Evolutionary conservation across 1,140 invertebrate species (phyloP).

Genomic region (Drosophila micromelanica): DNA sequence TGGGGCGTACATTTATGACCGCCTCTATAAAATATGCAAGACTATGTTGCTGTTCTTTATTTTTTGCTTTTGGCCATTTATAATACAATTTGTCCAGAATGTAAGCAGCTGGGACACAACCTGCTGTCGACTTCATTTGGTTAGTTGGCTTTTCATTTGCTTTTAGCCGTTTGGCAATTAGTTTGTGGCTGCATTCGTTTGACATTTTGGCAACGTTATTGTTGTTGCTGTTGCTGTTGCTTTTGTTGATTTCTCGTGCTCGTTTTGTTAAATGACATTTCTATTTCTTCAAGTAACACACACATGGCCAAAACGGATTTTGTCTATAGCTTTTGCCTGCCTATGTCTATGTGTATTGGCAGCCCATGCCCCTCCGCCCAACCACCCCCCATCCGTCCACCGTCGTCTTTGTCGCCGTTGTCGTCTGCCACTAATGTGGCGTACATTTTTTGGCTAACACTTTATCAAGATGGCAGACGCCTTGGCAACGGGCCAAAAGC

Average conservation of each 20-base stretch:
- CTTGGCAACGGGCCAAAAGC: constrained; percentile 68
- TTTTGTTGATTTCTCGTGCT: constrained; percentile 55
- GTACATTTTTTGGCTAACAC: constrained; percentile 82
- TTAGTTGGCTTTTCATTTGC: constrained; percentile 52
- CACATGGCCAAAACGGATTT: constrained; percentile 45
- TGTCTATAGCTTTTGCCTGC: constrained; percentile 24
- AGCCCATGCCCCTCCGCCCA: constrained; percentile 3
- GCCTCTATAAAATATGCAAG: constrained; percentile 56
- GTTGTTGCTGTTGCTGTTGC: constrained; percentile 20
- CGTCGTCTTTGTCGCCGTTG: constrained; percentile 23
- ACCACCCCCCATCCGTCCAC: neutral
- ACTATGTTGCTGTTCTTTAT: constrained; percentile 14
- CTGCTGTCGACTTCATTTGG: constrained; percentile 45
- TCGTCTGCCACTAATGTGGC: constrained; percentile 78
- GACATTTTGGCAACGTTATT: constrained; percentile 62
- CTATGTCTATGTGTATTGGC: constrained; percentile 51
- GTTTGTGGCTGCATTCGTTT: constrained; percentile 68
- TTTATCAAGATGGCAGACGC: constrained; percentile 82
- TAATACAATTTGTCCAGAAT: constrained; percentile 38
- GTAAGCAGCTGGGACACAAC: neutral
- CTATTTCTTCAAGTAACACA: constrained; percentile 77
- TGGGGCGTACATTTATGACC: constrained; percentile 12
- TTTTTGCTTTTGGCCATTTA: constrained; percentile 4
- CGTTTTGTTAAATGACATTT: constrained; percentile 79
- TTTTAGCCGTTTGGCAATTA: constrained; percentile 68